Evolutionary conservation across 2,888 invertebrate species (phyloP).

Genomic region (Chalcosyrphus nemorum): DNA sequence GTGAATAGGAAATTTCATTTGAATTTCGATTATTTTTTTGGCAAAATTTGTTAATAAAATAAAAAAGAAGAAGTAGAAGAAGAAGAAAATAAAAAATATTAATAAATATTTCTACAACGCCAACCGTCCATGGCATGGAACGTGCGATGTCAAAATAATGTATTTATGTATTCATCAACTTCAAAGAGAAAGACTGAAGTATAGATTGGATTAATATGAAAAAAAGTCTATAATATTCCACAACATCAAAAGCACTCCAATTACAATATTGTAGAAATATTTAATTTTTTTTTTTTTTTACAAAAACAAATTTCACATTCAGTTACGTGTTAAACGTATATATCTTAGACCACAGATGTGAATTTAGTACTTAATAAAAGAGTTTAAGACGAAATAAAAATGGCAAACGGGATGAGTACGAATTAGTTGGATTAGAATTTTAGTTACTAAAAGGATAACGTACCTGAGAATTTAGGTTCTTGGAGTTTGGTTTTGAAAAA

Average conservation of each 20-base stretch:
- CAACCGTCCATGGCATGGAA: neutral
- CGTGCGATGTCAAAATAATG: neutral
- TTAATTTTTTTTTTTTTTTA: neutral
- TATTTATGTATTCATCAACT: neutral
- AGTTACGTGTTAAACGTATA: conserved; percentile 47
- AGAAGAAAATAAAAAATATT: neutral
- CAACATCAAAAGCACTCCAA: conserved; percentile 61
- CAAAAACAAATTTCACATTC: conserved; percentile 17
- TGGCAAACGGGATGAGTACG: conserved; percentile 8
- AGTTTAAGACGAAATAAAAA: conserved; percentile 23
- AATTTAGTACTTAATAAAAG: conserved; percentile 28
- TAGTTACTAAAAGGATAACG: conserved; percentile 41
- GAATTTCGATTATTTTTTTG: neutral
- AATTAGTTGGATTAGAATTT: conserved; percentile 65
- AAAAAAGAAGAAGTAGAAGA: neutral
- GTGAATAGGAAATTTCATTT: conserved; percentile 1
- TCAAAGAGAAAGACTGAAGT: conserved; percentile 1
- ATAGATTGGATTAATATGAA: conserved; percentile 28
- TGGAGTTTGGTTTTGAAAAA: conserved; percentile 18
- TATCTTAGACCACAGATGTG: conserved; percentile 17
- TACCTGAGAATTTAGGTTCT: conserved; percentile 40
- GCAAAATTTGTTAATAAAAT: conserved; percentile 7
- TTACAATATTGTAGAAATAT: conserved; percentile 20
- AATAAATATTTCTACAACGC: conserved; percentile 11
- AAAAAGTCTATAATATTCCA: conserved; percentile 20